Evolutionary conservation across 1,140 invertebrate genomes (phyloP).

Genomic region (Scaptomyza graminum): DNA sequence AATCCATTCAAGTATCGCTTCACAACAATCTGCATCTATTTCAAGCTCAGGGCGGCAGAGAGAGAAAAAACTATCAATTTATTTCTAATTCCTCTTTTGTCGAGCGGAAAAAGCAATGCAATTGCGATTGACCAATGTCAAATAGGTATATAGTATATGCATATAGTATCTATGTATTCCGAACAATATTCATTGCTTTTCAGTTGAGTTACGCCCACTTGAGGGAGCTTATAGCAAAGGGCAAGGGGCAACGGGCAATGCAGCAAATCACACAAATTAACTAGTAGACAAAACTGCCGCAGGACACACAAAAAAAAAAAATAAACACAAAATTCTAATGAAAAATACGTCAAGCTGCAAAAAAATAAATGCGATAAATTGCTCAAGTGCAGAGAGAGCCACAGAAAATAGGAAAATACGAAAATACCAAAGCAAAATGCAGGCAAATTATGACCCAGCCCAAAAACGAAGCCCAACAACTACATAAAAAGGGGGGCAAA

Average conservation of each 20-base stretch:
- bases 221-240: background rate
- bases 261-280: slow-evolving; percentile 80
- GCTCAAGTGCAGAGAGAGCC: slow-evolving; percentile 58
- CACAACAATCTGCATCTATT: background rate
- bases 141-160: slow-evolving; percentile 1
- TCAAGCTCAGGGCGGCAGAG: background rate
- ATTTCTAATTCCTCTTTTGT: background rate
- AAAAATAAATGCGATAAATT: slow-evolving; percentile 71
- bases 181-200: background rate
- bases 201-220: background rate
- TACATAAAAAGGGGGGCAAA: background rate
- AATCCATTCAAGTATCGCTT: too few relatives aligned
- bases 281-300: slow-evolving; percentile 73
- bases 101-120: slow-evolving; percentile 11
- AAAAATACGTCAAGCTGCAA: slow-evolving; percentile 55
- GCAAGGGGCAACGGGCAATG: slow-evolving; percentile 35
- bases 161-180: background rate
- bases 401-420: background rate
- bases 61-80: background rate
- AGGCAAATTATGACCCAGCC: slow-evolving; percentile 64
- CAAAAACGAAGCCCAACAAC: too few relatives aligned
- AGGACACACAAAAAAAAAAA: slow-evolving; percentile 28
- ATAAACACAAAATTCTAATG: slow-evolving; percentile 60
- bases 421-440: slow-evolving; percentile 50
- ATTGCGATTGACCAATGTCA: slow-evolving; percentile 33